phyloP scores from a whole-genome alignment of 2,113 vertebrate genomes.

The Osmerus mordax region DNA sequence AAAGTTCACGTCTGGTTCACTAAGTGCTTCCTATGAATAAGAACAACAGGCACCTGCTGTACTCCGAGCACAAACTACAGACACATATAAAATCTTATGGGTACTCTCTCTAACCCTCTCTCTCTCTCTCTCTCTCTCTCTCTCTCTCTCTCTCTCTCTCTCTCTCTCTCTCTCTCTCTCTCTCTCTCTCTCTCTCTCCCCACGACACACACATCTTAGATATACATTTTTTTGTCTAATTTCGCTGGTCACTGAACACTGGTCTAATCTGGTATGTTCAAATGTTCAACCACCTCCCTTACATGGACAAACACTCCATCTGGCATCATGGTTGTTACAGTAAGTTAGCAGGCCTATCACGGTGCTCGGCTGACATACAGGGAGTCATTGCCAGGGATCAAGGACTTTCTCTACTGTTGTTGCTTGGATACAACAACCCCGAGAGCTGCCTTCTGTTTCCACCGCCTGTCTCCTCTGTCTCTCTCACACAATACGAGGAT shows the following conservation, averaged over 20 bases:
- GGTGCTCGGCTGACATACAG: background rate
- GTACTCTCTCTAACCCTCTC: too few relatives aligned
- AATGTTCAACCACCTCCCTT: constrained; percentile 29
- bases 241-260: too few relatives aligned
- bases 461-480: constrained; percentile 25
- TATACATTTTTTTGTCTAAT: too few relatives aligned
- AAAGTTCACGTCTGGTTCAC: constrained; percentile 28
- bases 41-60: constrained; percentile 18
- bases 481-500: constrained; percentile 1
- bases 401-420: constrained; percentile 62
- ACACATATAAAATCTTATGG: background rate
- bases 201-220: too few relatives aligned
- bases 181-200: too few relatives aligned
- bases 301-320: constrained; percentile 26
- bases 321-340: constrained; percentile 35
- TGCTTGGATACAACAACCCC: constrained; percentile 69
- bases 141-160: too few relatives aligned
- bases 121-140: too few relatives aligned
- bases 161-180: too few relatives aligned
- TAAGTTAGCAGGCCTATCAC: background rate
- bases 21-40: constrained; percentile 31
- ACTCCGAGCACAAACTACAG: background rate
- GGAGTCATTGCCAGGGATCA: constrained; percentile 43
- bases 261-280: constrained; percentile 11
- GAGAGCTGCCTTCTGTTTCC: constrained; percentile 46